A percentile compares a stretch with the other conserved stretches of the same genome.
These are phyloP conservation scores for Sebastiscus tertius DNA, from an alignment of 2,797 vertebrate genomes.

Conservation along the genomic window DNA sequence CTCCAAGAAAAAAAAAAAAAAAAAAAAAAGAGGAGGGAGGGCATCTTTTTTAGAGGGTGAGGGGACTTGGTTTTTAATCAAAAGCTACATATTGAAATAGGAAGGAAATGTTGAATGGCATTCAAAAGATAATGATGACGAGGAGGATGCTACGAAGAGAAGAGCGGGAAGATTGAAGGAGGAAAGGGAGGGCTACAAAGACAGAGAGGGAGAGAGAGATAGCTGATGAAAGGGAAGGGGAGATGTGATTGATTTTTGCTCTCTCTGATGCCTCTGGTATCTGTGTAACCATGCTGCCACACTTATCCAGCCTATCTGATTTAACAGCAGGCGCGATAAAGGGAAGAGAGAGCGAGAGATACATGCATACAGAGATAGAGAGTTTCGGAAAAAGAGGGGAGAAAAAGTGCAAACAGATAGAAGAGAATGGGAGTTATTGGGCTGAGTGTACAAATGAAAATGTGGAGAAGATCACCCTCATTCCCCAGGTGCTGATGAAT, in stretches of 20 bases:
- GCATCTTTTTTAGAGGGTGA: slow-evolving; percentile 17
- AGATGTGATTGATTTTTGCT: slow-evolving; percentile 76
- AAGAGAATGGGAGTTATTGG: slow-evolving; percentile 28
- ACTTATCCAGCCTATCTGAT: slow-evolving; percentile 69
- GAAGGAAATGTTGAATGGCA: slow-evolving; percentile 55
- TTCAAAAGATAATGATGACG: slow-evolving; percentile 61
- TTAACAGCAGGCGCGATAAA: slow-evolving; percentile 36
- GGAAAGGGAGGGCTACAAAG: slow-evolving; percentile 46
- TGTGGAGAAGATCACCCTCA: not conserved
- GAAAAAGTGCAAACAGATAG: slow-evolving; percentile 35
- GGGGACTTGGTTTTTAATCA: slow-evolving; percentile 35
- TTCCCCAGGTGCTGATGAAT: slow-evolving; percentile 46
- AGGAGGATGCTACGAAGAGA: slow-evolving; percentile 43
- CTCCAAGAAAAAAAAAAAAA: slow-evolving; percentile 7
- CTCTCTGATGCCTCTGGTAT: slow-evolving; percentile 64
- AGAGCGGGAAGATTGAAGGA: slow-evolving; percentile 53
- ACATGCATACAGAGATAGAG: slow-evolving; percentile 14
- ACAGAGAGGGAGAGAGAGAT: slow-evolving; percentile 32
- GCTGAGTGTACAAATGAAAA: slow-evolving; percentile 29
- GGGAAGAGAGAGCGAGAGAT: slow-evolving; percentile 17
- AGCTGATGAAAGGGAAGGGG: slow-evolving; percentile 61
- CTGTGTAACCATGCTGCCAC: slow-evolving; percentile 62
- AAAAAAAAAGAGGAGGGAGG: not conserved
- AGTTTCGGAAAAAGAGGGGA: slow-evolving; percentile 5
- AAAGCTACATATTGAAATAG: slow-evolving; percentile 56